Percentiles rank a stretch among this genome's conserved stretches.
These are phyloP conservation scores for Asbolus verrucosus DNA, from an alignment of 1,140 invertebrate species.

Conservation along the genomic window DNA sequence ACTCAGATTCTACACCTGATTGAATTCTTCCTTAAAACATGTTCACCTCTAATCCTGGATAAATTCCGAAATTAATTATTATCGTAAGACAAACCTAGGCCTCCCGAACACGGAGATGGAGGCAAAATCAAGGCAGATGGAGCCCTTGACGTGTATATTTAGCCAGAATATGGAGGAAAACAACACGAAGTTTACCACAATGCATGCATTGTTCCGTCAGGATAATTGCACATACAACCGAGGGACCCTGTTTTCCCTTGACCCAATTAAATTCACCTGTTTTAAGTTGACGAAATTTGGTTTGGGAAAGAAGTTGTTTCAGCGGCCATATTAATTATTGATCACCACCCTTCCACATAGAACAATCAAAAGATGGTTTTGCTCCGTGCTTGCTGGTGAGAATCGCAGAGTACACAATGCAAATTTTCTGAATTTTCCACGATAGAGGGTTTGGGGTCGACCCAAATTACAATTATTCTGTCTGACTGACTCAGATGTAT, in stretches of 20 bases:
- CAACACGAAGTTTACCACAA: background rate
- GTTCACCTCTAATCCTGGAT: background rate
- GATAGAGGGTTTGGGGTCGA: background rate
- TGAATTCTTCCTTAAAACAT: too few species aligned
- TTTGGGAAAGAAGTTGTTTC: background rate
- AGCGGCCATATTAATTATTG: background rate
- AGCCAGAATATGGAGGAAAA: background rate
- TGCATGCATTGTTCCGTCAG: slow-evolving; percentile 9
- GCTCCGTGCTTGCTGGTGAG: slow-evolving; percentile 1
- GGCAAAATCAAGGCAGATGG: slow-evolving; percentile 5
- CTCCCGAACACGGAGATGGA: background rate
- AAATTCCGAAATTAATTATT: slow-evolving; percentile 23
- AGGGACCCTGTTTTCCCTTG: background rate
- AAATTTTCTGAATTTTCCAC: slow-evolving; percentile 18
- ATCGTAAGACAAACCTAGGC: background rate
- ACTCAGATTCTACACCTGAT: background rate
- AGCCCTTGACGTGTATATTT: background rate
- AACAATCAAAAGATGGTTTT: background rate
- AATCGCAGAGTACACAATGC: slow-evolving; percentile 1
- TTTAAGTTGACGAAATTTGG: background rate
- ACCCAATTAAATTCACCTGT: slow-evolving; percentile 5
- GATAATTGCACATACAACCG: slow-evolving; percentile 17
- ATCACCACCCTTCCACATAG: background rate
- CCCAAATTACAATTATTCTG: slow-evolving; percentile 17
- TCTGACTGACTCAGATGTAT: background rate